phyloP scores from a whole-genome alignment of 2,888 invertebrate genomes.

The Hypolimnas misippus region DNA sequence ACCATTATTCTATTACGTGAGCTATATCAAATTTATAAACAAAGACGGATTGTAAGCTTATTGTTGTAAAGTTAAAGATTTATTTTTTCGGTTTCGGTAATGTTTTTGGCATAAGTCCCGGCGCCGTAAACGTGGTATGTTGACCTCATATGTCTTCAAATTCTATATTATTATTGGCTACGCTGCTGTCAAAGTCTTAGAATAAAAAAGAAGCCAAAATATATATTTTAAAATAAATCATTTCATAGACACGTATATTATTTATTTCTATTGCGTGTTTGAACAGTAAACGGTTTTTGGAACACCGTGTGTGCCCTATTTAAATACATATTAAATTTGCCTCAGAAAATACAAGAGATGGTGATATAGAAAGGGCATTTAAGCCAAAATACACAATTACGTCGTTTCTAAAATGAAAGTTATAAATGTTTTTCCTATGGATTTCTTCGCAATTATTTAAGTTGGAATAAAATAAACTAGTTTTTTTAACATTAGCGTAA shows the following conservation, averaged over 20 bases:
- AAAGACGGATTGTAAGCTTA: neutral
- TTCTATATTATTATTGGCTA: slow-evolving; percentile 11
- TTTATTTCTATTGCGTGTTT: slow-evolving; percentile 58
- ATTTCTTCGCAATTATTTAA: neutral
- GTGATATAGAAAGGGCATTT: neutral
- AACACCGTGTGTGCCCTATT: slow-evolving; percentile 66
- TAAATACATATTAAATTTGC: slow-evolving; percentile 53
- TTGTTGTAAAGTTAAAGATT: slow-evolving; percentile 4
- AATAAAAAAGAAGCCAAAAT: neutral
- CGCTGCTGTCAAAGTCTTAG: neutral
- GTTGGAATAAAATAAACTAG: neutral
- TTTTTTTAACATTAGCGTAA: neutral
- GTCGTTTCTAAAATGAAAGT: neutral
- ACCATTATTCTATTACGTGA: no score
- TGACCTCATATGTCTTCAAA: slow-evolving; percentile 17
- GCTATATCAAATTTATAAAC: neutral
- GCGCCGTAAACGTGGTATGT: slow-evolving; percentile 8
- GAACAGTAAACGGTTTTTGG: slow-evolving; percentile 59
- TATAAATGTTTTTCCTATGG: no score
- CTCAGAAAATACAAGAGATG: neutral
- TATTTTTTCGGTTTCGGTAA: slow-evolving; percentile 6
- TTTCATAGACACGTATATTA: slow-evolving; percentile 21
- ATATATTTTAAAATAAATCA: no score
- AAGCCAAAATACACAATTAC: neutral
- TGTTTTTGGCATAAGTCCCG: slow-evolving; percentile 11